Base-by-base conservation (phyloP, 2,797 vertebrate species). In the Enteromius trimaculatus region DNA sequence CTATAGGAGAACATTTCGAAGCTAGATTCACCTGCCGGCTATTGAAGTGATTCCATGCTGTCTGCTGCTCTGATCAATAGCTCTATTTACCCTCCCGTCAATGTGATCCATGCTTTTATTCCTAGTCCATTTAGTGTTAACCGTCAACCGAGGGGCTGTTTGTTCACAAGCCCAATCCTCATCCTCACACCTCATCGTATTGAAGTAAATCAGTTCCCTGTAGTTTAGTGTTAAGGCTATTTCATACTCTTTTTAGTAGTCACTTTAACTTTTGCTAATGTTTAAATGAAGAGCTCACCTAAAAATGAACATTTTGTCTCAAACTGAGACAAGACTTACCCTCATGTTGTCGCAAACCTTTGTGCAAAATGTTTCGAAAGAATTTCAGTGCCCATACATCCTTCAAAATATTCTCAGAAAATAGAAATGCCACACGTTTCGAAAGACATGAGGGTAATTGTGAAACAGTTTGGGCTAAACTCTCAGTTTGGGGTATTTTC, bases 1-100 rank as follows among this genome's bases (percentile, higher is more conserved):
- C 72, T 68, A 34, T 85, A 85, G 77, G 66, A 74, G 86, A 86
- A 72, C 49, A 83, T 77, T 70, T 78, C 69, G 51, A 70, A 68
- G 19, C 53, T 29, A 78, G 75, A 42, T 71, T 72, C 21, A 85
- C 65, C 80, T 85, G 77, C 53, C 29, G 69, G 79, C 69, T 55
- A 34, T 74, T 47, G 58, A 55, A 64, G 70, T 34, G 53, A 31
- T 64, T 68, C 44, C 58, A 11, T 74, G 58, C 47, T 29, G 55
- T 87, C 60, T 77, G 68, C 64, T n/a, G 81, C 49, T 42, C 7
- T 84, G 86, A 93, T 92, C 89, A 88, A 90, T 93, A 90, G 31
- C 84, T 84, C 86, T 88, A 91, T 91, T 91, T 91, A 85, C 75
- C 78, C 76, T 70, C 5, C 34, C 82, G 26, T 86, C 64, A 51